Percentiles rank a stretch among this genome's conserved stretches.
These are phyloP conservation scores for Argyrosomus regius DNA, from an alignment of 2,797 vertebrate genomes.

Conservation along the genomic window DNA sequence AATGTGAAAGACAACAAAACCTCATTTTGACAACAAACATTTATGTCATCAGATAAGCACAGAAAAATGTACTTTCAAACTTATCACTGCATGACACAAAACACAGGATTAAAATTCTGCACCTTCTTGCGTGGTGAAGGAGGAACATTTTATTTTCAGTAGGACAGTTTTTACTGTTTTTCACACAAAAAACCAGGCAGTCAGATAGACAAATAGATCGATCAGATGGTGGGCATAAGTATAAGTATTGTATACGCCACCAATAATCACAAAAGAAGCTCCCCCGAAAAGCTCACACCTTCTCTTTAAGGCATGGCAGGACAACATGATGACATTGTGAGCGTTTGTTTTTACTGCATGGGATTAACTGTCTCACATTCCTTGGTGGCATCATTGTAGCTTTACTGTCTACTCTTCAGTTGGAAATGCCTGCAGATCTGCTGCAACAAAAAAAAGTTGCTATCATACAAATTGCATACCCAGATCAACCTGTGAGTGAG, in stretches of 20 bases:
- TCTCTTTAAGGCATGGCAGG: neutral
- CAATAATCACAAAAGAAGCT: neutral
- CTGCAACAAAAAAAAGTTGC: conserved; percentile 25
- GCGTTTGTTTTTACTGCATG: conserved; percentile 38
- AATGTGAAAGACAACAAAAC: conserved; percentile 23
- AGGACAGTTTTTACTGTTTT: neutral
- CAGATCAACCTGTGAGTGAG: conserved; percentile 1
- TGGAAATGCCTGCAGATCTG: conserved; percentile 28
- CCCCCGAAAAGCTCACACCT: neutral
- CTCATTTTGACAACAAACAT: conserved; percentile 56
- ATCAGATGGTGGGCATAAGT: neutral
- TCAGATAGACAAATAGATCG: neutral
- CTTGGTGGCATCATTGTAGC: conserved; percentile 17
- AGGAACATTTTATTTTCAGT: too few relatives aligned
- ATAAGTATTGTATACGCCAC: too few relatives aligned
- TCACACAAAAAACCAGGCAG: neutral
- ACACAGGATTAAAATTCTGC: conserved; percentile 20
- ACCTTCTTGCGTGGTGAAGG: neutral
- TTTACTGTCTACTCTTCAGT: neutral
- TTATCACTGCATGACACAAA: neutral
- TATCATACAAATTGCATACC: conserved; percentile 9
- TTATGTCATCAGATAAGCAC: conserved; percentile 12
- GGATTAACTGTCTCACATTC: conserved; percentile 59
- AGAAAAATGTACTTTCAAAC: neutral
- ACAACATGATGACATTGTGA: conserved; percentile 14